phyloP scores from a whole-genome alignment of 2,888 invertebrate genomes.

The Melinaea menophilus region DNA sequence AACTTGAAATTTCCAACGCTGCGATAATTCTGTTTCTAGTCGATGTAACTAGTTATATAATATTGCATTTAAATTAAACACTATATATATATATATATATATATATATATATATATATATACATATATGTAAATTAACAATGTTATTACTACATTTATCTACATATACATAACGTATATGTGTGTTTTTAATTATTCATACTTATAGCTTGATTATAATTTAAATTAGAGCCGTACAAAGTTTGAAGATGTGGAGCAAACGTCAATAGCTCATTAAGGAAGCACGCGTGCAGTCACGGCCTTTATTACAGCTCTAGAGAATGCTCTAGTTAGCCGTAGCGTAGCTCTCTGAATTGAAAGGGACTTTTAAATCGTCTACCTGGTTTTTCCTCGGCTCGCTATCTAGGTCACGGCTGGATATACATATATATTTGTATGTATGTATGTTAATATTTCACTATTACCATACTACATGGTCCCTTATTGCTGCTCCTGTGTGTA shows the following conservation, averaged over 20 bases:
- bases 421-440: conserved; percentile 17
- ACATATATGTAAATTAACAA: too few relatives aligned
- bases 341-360: conserved; percentile 17
- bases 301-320: conserved; percentile 7
- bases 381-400: conserved; percentile 24
- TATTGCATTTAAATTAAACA: too few relatives aligned
- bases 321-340: conserved; percentile 7
- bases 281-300: not conserved
- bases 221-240: not conserved
- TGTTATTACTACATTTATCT: too few relatives aligned
- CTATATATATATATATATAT: too few relatives aligned
- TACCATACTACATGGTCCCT: conserved; percentile 26
- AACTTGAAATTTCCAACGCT: conserved; percentile 16
- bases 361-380: conserved; percentile 20
- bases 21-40: conserved; percentile 15
- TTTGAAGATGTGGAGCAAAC: conserved; percentile 3
- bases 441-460: conserved; percentile 21
- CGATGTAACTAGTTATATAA: not conserved
- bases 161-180: too few relatives aligned
- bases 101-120: too few relatives aligned
- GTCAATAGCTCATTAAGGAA: conserved; percentile 5
- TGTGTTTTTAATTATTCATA: not conserved
- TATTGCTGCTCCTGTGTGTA: not conserved
- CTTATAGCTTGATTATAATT: not conserved
- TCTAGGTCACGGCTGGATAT: conserved; percentile 28